Percentiles rank a stretch among this genome's conserved stretches.
Evolutionary conservation across 2,113 vertebrate species (phyloP).

Genomic region (Epinephelus moara): DNA sequence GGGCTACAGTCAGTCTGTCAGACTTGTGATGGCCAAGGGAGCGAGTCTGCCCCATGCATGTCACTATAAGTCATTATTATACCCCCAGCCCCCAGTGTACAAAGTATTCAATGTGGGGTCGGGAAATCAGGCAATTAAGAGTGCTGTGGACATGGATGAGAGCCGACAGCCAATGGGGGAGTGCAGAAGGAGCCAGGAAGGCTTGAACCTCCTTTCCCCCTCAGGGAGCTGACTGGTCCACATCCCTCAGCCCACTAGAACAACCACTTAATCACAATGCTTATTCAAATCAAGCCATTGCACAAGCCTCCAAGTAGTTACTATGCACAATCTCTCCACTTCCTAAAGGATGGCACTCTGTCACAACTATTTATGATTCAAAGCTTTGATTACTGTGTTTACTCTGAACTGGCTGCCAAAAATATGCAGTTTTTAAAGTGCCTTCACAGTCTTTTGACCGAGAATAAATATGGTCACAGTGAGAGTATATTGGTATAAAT

Average conservation of each 20-base stretch:
- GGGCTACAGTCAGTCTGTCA: slow-evolving; percentile 19
- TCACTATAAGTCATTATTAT: slow-evolving; percentile 75
- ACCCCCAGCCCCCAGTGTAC: slow-evolving; percentile 55
- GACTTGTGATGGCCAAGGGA: slow-evolving; percentile 52
- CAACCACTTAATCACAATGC: slow-evolving; percentile 60
- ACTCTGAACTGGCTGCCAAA: not conserved
- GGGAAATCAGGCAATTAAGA: slow-evolving; percentile 73
- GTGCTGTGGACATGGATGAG: slow-evolving; percentile 60
- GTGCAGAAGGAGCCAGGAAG: slow-evolving; percentile 67
- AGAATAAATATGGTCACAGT: slow-evolving; percentile 10
- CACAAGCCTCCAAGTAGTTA: slow-evolving; percentile 31
- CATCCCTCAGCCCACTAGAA: slow-evolving; percentile 58
- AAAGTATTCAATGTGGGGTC: slow-evolving; percentile 63
- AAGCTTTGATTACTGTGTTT: slow-evolving; percentile 7
- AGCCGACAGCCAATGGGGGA: slow-evolving; percentile 74
- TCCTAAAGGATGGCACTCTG: slow-evolving; percentile 2
- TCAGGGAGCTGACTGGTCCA: slow-evolving; percentile 68
- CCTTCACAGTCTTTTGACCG: not conserved
- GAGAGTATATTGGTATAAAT: slow-evolving; percentile 8
- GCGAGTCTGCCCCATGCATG: slow-evolving; percentile 61
- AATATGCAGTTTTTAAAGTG: not conserved
- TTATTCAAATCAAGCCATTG: slow-evolving; percentile 65
- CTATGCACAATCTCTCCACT: slow-evolving; percentile 8
- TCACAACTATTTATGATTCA: slow-evolving; percentile 24
- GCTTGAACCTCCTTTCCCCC: slow-evolving; percentile 61